Evolutionary conservation across 2,888 invertebrate genomes (phyloP).

Genomic region (Trachelus troglodyta): DNA sequence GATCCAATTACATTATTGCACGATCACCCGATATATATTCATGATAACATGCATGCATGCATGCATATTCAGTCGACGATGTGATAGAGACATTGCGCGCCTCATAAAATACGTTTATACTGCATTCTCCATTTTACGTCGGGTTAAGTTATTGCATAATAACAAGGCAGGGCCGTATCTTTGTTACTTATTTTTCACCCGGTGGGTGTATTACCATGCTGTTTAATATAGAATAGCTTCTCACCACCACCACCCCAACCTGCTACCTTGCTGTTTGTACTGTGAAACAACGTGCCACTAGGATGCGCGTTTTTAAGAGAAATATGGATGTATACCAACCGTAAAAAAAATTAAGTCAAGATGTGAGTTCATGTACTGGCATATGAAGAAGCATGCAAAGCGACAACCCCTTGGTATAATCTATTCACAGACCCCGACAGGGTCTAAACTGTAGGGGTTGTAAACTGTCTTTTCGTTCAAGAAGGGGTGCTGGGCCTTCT

Average conservation of each 20-base stretch:
- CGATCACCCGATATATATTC: constrained; percentile 45
- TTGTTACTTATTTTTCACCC: constrained; percentile 57
- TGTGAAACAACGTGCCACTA: neutral
- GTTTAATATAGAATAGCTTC: constrained; percentile 58
- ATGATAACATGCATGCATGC: constrained; percentile 47
- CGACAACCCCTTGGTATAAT: neutral
- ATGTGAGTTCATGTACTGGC: constrained; percentile 39
- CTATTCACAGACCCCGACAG: neutral
- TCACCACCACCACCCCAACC: neutral
- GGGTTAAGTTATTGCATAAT: constrained; percentile 60
- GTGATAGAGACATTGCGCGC: constrained; percentile 60
- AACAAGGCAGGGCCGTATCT: constrained; percentile 55
- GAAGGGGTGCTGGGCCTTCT: neutral
- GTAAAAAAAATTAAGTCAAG: constrained; percentile 30
- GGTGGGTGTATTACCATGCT: constrained; percentile 58
- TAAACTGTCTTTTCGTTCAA: neutral
- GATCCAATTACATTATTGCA: constrained; percentile 37
- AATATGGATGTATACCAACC: constrained; percentile 20
- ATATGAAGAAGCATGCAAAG: constrained; percentile 33
- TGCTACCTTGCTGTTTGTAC: neutral
- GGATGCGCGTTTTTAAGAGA: neutral
- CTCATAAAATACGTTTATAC: constrained; percentile 58
- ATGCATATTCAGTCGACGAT: constrained; percentile 57
- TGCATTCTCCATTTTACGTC: constrained; percentile 35
- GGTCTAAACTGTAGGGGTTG: neutral